Evolutionary conservation across 2,888 invertebrate genomes (phyloP).

Genomic region (Buathra laborator): DNA sequence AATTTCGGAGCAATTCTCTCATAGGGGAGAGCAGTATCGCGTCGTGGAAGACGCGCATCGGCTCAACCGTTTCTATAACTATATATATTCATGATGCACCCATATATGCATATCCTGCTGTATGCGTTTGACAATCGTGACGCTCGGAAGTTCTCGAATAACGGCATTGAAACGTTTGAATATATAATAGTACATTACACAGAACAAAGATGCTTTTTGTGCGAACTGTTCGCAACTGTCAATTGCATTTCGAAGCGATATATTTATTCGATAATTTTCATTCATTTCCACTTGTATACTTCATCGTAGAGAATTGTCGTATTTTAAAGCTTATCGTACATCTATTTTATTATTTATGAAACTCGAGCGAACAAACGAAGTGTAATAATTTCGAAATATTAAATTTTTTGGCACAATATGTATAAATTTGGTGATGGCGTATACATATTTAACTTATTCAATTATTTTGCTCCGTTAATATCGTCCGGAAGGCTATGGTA

Average conservation of each 20-base stretch:
- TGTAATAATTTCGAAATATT: too few relatives aligned
- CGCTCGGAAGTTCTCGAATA: not conserved
- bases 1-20: slow-evolving; percentile 49
- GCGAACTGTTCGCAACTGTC: too few relatives aligned
- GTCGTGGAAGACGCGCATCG: not conserved
- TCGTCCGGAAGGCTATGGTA: too few relatives aligned
- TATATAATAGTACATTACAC: not conserved
- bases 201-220: not conserved
- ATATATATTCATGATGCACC: slow-evolving; percentile 14
- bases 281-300: not conserved
- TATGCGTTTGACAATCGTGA: slow-evolving; percentile 23
- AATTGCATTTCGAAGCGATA: too few relatives aligned
- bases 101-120: not conserved
- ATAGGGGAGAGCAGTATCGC: slow-evolving; percentile 5
- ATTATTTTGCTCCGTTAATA: too few relatives aligned
- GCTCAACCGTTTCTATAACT: not conserved
- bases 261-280: too few relatives aligned
- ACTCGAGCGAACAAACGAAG: too few relatives aligned
- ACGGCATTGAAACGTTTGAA: not conserved
- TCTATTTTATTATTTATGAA: too few relatives aligned
- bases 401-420: too few relatives aligned
- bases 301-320: not conserved
- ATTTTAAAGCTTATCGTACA: too few relatives aligned
- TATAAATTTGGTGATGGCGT: too few relatives aligned
- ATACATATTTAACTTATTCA: too few relatives aligned